phyloP scores from a whole-genome alignment of 2,797 vertebrate species.

The Clarias platycephalus region DNA sequence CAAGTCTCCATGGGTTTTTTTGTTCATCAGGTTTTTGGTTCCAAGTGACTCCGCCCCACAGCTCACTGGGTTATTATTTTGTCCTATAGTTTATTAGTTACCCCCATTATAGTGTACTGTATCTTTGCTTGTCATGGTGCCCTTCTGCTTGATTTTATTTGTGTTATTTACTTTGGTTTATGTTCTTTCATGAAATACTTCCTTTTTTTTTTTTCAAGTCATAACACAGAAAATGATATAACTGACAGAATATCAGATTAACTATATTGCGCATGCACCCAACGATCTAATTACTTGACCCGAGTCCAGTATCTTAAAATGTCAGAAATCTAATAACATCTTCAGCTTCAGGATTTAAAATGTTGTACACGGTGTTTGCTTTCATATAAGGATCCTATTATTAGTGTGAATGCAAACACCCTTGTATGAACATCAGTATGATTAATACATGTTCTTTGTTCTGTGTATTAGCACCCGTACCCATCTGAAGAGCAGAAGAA shows the following conservation, averaged over 20 bases:
- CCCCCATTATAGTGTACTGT: neutral
- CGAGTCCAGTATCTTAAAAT: neutral
- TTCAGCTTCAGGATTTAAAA: neutral
- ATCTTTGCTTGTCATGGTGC: neutral
- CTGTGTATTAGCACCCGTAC: conserved; percentile 83
- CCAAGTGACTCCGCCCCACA: neutral
- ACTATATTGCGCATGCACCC: neutral
- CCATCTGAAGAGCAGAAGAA: conserved; percentile 98
- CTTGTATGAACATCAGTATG: neutral
- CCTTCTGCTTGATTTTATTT: neutral
- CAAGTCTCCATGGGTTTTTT: neutral
- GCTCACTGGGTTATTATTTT: neutral
- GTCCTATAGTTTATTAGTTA: neutral
- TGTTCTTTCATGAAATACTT: neutral
- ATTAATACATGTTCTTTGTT: neutral
- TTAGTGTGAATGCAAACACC: neutral
- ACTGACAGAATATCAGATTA: neutral
- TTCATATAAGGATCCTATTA: neutral
- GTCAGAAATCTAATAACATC: neutral
- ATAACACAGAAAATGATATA: neutral
- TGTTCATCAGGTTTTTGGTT: neutral
- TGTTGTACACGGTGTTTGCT: neutral
- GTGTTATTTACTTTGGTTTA: neutral
- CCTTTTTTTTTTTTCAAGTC: neutral
- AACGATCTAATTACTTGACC: too few relatives aligned